Base-by-base conservation (phyloP, 2,797 vertebrate species). In the Pipistrellus pygmaeus region DNA sequence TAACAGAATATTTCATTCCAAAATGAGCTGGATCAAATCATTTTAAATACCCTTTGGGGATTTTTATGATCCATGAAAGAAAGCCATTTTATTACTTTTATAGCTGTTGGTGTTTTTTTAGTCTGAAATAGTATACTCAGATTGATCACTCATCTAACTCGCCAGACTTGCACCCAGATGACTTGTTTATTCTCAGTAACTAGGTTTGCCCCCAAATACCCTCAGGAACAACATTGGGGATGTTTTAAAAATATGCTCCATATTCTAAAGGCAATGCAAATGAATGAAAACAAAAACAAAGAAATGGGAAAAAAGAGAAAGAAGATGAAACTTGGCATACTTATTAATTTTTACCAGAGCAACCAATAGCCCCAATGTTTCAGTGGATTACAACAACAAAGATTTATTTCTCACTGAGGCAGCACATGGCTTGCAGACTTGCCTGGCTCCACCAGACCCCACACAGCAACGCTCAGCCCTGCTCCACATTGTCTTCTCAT, bases 101-200 rank as follows among this genome's bases (percentile, higher is more conserved):
- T 11, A 51, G 60, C 60, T 62, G 60, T 62, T 62, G 60, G 30
- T 18, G 35, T 73, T 66, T 84, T 81, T 73, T 85, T 1, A n/a
- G 81, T 89, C 64, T 82, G 48, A 88, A 83, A 75, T 80, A 77
- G 32, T 82, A 0, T 51, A 32, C 21, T 55, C 85, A 76, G 83
- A 93, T 48, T 89, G 62, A 85, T 85, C 82, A 75, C 41, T 93
- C 25, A 55, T 90, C 77, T 95, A 95, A 69, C 84, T 95, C 57
- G 78, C 7, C 64, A 73, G 55, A 78, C 46, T 91, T 87, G 72
- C n/a, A n/a, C 87, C 76, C 89, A 91, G 55, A 94, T 94, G 85
- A 85, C 8, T 93, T 85, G 25, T 92, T 96, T 91, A 83, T 90
- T 95, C 96, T 96, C 44, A 72, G 27, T 95, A 91, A 93, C 94